Evolutionary conservation across 1,140 invertebrate genomes (phyloP), one percentile per base, ranked within the genome.

Genomic region (Drosophila bipectinata): DNA sequence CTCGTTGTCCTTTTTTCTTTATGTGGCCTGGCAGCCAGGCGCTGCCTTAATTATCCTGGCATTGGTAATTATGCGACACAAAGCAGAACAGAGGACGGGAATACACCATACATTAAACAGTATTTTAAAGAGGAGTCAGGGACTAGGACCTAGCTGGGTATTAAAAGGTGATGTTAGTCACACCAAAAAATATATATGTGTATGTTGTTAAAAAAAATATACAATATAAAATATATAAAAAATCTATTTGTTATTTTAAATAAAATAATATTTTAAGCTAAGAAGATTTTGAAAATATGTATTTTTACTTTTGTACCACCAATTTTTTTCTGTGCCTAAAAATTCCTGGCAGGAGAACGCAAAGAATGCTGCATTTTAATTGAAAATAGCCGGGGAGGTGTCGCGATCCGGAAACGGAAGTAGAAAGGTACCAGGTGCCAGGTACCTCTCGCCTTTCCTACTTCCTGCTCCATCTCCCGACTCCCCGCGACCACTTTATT

Each of bases 331-430:
- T 4, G 32, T 66, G 57, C 15, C 21, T 3, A 24, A 64, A 39
- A 66, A 61, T 66, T 51, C 51, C 30, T 34, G n/a, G 15, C 26
- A 18, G 62, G 18, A 30, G 18, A 10, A 34, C 56, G 30, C 49
- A 66, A 81, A 87, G 78, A 64, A 81, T 75, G 74, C 75, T 72
- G 79, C 72, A 69, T 88, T 85, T 85, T 87, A 82, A 85, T 82
- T 85, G 78, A 78, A 76, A 76, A 82, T 67, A 28, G 55, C 74
- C 39, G 12, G 39, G 26, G 18, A 48, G 73, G 72, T 74, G 57
- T 60, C 53, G 59, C 72, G 47, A 77, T 24, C 62, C 69, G 68
- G 77, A 85, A 85, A 67, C 82, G 82, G 64, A 87, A 78, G 62
- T 55, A 56, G 56, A 39, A 34, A 18, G 58, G 44, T 44, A 47